Evolutionary conservation across 1,140 invertebrate species (phyloP).

Genomic region (Neodiprion lecontei): DNA sequence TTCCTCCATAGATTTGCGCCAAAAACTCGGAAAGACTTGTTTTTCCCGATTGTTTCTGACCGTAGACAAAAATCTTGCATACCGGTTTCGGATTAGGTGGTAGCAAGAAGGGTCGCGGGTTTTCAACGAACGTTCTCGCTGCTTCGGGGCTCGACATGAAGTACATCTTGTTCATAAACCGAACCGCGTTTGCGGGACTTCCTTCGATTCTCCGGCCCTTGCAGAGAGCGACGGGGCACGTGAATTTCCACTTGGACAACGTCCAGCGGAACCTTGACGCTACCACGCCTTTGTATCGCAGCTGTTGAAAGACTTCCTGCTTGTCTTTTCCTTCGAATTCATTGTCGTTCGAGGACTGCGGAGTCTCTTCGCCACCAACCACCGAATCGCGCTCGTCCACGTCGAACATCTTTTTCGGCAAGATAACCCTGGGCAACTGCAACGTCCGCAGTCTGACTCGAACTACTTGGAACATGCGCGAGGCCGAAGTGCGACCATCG

Average conservation of each 20-base stretch:
- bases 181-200: conserved; percentile 59
- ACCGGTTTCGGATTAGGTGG: conserved; percentile 49
- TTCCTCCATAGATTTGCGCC: conserved; percentile 40
- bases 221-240: conserved; percentile 67
- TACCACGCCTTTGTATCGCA: conserved; percentile 36
- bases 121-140: conserved; percentile 61
- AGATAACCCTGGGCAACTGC: conserved; percentile 53
- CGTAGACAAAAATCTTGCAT: conserved; percentile 57
- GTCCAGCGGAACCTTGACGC: conserved; percentile 48
- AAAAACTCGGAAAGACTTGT: conserved; percentile 49
- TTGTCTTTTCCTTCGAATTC: conserved; percentile 25
- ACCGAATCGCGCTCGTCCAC: conserved; percentile 26
- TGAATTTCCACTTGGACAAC: conserved; percentile 63
- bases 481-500: conserved; percentile 59
- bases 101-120: conserved; percentile 64
- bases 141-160: conserved; percentile 60
- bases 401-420: conserved; percentile 42
- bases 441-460: conserved; percentile 53
- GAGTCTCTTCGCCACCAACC: conserved; percentile 22
- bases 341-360: conserved; percentile 18
- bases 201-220: conserved; percentile 58
- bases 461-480: conserved; percentile 59
- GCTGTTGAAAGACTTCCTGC: conserved; percentile 45
- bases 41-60: conserved; percentile 53
- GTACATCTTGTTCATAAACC: conserved; percentile 67